phyloP scores from a whole-genome alignment of 2,113 vertebrate genomes.

The Dasyprocta punctata region DNA sequence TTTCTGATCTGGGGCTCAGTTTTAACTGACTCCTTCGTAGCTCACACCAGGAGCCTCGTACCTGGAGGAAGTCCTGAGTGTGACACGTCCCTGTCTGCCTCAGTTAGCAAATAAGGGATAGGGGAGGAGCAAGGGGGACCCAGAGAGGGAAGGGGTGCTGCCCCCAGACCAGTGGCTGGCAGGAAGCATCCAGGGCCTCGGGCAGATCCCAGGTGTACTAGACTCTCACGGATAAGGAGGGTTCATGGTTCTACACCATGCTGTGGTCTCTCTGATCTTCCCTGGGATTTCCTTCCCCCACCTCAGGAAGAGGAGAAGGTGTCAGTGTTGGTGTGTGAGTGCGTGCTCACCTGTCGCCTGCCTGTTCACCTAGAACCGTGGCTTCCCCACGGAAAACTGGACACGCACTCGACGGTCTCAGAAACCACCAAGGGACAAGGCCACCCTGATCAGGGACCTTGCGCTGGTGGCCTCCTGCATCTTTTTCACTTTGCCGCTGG shows the following conservation, averaged over 20 bases:
- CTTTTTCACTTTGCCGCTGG: background rate
- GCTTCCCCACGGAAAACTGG: background rate
- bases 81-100: background rate
- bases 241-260: background rate
- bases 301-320: background rate
- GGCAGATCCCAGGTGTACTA: background rate
- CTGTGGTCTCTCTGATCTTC: background rate
- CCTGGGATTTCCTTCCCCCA: background rate
- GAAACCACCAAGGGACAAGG: background rate
- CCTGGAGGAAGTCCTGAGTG: slow-evolving; percentile 37
- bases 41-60: background rate
- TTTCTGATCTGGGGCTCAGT: slow-evolving; percentile 41
- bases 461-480: rapidly evolving
- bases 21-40: slow-evolving; percentile 32
- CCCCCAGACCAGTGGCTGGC: background rate
- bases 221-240: background rate
- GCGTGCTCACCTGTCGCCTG: rapidly evolving
- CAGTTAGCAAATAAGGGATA: background rate
- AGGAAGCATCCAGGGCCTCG: too few species aligned
- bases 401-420: background rate
- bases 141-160: background rate
- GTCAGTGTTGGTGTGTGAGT: rapidly evolving
- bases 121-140: background rate
- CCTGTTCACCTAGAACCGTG: rapidly evolving
- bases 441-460: rapidly evolving